Base-by-base conservation (phyloP, 2,113 vertebrate species). In the Scatophagus argus region DNA sequence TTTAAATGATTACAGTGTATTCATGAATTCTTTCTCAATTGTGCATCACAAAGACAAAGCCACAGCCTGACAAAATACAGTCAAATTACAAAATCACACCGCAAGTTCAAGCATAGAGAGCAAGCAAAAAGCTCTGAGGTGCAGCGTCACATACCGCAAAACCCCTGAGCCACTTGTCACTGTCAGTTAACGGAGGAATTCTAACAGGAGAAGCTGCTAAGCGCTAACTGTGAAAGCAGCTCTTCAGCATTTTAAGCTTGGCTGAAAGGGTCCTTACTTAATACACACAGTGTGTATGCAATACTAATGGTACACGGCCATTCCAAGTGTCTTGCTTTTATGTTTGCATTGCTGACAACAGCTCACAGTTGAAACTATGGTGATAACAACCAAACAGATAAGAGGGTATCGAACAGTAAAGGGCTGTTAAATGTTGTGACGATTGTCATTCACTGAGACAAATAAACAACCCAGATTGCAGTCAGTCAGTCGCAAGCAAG, bases 161-260 rank as follows among this genome's bases (percentile, higher is more conserved):
- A 47, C 54, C 54, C 11, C 61, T 36, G 74, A 70, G 80, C 91
- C 92, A 93, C 85, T 86, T 93, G 93, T 80, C 75, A 88, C 86
- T 92, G 88, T 93, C 93, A 92, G 87, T 93, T 89, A 90, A 52
- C 39, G 71, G 66, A 86, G 90, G 89, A 93, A 91, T 91, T 82
- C 79, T 79, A 83, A 91, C 88, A 81, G 82, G 88, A 91, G 83
- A 91, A 93, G 84, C 91, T 62, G 87, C 73, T 89, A 92, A 93
- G 80, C 72, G 25, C 78, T 51, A 70, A 29, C 72, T 65, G 64
- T 91, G 83, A 83, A 87, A 81, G 70, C 85, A 47, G 86, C 87
- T 90, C 84, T 83, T 87, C 70, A 90, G 81, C 59, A 79, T 77
- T 89, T 87, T 82, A 61, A 67, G 54, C 55, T 66, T 74, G 60